Conservation (phyloP, 2,797 vertebrate genomes). For the Myotis pilosus region DNA sequence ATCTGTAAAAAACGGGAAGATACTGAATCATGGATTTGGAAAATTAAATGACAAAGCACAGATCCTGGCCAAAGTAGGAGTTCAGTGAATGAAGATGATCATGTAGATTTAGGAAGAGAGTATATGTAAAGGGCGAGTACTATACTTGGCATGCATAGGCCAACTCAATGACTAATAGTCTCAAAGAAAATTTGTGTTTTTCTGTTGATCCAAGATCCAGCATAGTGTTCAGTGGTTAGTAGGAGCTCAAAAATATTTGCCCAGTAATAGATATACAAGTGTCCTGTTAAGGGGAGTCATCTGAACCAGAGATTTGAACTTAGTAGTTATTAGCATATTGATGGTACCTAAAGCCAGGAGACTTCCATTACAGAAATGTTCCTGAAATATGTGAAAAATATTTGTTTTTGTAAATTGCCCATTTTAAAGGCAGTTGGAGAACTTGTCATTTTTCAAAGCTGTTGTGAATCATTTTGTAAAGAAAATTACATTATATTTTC, state of each 20-base stretch:
- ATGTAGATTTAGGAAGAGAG: neutral
- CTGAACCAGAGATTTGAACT: neutral
- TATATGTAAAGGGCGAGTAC: too few species aligned
- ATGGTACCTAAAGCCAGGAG: neutral
- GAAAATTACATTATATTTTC: constrained; percentile 18
- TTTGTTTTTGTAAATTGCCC: constrained; percentile 35
- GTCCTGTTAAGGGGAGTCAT: neutral
- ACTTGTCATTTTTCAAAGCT: constrained; percentile 3
- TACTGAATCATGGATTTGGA: neutral
- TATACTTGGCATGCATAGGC: neutral
- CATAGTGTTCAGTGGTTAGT: neutral
- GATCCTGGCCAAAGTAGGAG: neutral
- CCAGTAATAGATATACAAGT: too few species aligned
- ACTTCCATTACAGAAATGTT: neutral
- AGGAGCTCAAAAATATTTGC: neutral
- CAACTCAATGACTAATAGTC: neutral
- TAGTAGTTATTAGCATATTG: neutral
- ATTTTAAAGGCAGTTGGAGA: neutral
- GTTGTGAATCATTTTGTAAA: neutral
- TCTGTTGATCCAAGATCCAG: neutral
- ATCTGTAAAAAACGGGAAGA: neutral
- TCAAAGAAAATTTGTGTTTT: neutral
- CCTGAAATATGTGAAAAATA: neutral
- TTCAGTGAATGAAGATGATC: neutral
- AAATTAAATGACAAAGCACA: neutral